Evolutionary conservation across 30 jellyfish, hydroid and myxozoan genomes (phyloP).

Genomic region (Cassiopea andromeda): DNA sequence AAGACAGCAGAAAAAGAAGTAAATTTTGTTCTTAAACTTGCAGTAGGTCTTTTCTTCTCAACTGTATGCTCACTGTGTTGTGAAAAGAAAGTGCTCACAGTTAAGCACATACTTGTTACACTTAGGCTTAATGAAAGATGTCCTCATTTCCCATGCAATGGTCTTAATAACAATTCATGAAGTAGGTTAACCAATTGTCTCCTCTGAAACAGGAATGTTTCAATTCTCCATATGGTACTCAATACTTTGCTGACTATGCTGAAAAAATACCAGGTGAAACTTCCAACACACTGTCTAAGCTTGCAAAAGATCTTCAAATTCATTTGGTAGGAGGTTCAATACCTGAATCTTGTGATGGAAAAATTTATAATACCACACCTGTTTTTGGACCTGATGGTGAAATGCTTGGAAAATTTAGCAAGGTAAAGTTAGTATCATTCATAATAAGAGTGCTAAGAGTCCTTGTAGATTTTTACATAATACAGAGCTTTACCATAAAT

Average conservation of each 20-base stretch:
- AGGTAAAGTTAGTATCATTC: slow-evolving; percentile 30
- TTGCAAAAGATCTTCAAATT: slow-evolving; percentile 74
- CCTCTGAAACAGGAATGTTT: slow-evolving; percentile 73
- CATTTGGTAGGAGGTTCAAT: slow-evolving; percentile 93
- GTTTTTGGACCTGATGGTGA: slow-evolving; percentile 88
- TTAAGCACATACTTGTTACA: no score
- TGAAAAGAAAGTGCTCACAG: no score
- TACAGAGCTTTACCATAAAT: no score
- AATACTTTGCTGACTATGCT: slow-evolving; percentile 82
- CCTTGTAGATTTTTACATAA: no score
- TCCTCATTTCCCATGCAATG: background rate
- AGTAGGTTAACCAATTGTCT: background rate
- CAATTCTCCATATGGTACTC: slow-evolving; percentile 91
- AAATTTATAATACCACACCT: slow-evolving; percentile 78
- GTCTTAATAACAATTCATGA: background rate
- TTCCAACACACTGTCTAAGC: slow-evolving; percentile 50
- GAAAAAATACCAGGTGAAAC: slow-evolving; percentile 94
- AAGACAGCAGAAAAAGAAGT: no score
- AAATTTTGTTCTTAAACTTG: no score
- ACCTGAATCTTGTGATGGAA: slow-evolving; percentile 84
- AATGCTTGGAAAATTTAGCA: slow-evolving; percentile 79
- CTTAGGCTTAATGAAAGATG: no score
- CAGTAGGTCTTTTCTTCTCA: no score
- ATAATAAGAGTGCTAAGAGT: no score
- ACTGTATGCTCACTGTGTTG: no score